A percentile compares a stretch with the other conserved stretches of the same genome.
Evolutionary conservation across 1,140 invertebrate species (phyloP).

Genomic region (Hylaeus volcanicus): DNA sequence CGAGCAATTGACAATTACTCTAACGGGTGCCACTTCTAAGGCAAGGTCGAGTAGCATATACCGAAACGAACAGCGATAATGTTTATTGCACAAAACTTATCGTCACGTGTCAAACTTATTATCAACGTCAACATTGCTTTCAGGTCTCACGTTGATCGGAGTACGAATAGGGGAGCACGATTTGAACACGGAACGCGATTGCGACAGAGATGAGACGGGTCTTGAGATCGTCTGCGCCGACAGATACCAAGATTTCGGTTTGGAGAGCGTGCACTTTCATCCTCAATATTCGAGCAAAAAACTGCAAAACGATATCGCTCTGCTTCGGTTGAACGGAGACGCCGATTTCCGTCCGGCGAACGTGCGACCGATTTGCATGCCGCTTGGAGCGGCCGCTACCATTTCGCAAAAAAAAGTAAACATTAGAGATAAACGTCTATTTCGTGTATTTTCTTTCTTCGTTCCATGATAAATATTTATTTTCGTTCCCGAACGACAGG

Average conservation of each 20-base stretch:
- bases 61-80: too few species aligned
- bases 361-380: conserved; percentile 83
- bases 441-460: not conserved
- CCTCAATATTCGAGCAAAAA: conserved; percentile 78
- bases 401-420: conserved; percentile 60
- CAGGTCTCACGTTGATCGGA: conserved; percentile 71
- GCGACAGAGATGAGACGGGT: conserved; percentile 78
- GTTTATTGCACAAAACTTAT: too few species aligned
- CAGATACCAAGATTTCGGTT: conserved; percentile 82
- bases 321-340: conserved; percentile 81
- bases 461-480: not conserved
- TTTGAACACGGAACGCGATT: conserved; percentile 82
- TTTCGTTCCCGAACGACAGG: conserved; percentile 44
- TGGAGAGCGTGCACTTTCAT: conserved; percentile 82
- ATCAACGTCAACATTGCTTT: conserved; percentile 13
- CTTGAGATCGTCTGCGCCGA: conserved; percentile 80
- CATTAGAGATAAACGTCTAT: not conserved
- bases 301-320: conserved; percentile 83
- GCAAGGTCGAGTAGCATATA: too few species aligned
- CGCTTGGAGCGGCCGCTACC: conserved; percentile 72
- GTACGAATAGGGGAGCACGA: conserved; percentile 86
- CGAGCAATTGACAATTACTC: too few species aligned
- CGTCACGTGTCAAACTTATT: not conserved
- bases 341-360: conserved; percentile 80
- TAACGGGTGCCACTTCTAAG: too few species aligned